phyloP scores from a whole-genome alignment of 2,888 invertebrate genomes.

The Holacanthella duospinosa region DNA sequence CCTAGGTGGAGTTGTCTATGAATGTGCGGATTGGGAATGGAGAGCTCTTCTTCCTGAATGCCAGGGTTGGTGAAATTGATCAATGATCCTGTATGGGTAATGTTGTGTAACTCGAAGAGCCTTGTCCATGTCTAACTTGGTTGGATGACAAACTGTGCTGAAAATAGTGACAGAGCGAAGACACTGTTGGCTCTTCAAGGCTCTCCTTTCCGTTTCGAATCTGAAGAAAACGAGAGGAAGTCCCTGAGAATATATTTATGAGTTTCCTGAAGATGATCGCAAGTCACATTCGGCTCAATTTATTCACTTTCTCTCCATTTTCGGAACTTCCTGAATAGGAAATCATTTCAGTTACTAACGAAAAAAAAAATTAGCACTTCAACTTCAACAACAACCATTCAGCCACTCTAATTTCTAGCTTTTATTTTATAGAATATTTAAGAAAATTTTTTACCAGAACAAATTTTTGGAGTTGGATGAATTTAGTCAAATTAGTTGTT shows the following conservation, averaged over 20 bases:
- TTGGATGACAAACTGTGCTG: neutral
- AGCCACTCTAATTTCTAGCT: no score
- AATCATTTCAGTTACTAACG: no score
- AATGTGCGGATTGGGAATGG: no score
- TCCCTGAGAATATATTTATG: neutral
- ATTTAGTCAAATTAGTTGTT: no score
- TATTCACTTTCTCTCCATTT: neutral
- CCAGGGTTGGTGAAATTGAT: neutral
- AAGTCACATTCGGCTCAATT: neutral
- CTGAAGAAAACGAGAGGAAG: neutral
- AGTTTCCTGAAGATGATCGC: neutral
- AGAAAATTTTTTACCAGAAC: no score
- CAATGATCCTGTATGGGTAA: neutral
- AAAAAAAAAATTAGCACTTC: no score
- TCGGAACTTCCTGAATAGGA: neutral
- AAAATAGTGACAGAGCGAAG: neutral
- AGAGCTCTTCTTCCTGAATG: no score
- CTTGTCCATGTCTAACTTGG: neutral
- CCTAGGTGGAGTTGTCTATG: no score
- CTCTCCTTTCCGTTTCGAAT: neutral
- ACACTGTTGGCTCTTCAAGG: no score
- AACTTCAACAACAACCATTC: no score
- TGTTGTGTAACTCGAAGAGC: neutral
- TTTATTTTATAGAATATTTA: no score
- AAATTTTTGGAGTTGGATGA: no score